phyloP scores from a whole-genome alignment of 1,140 invertebrate genomes.

The Drosophila saltans region DNA sequence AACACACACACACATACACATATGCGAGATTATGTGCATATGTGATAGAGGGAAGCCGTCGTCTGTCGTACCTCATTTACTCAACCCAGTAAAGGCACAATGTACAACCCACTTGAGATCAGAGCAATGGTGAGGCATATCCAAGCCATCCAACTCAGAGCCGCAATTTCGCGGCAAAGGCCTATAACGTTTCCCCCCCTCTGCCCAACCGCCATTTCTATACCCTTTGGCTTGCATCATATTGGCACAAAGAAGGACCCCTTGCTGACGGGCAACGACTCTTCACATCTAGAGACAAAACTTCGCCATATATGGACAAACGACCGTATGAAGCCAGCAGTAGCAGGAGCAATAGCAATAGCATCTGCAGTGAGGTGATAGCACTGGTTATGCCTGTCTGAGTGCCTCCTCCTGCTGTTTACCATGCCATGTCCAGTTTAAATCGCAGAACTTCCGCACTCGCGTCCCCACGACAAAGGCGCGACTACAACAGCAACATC shows the following conservation, averaged over 20 bases:
- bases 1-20: constrained; percentile 16
- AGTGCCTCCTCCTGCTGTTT: constrained; percentile 58
- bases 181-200: constrained; percentile 5
- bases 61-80: constrained; percentile 21
- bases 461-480: constrained; percentile 44
- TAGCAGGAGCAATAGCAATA: background rate
- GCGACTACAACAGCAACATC: constrained; percentile 32
- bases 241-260: constrained; percentile 71
- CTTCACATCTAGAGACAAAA: constrained; percentile 60
- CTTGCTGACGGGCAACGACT: constrained; percentile 63
- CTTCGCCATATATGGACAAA: constrained; percentile 65
- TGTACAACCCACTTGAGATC: constrained; percentile 75
- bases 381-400: constrained; percentile 7
- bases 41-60: constrained; percentile 39
- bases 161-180: constrained; percentile 52
- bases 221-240: constrained; percentile 36
- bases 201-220: constrained; percentile 1
- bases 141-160: constrained; percentile 41
- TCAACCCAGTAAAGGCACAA: constrained; percentile 41
- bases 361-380: constrained; percentile 26
- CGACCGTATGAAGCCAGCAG: constrained; percentile 39
- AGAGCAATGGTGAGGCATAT: constrained; percentile 53
- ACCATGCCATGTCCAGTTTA: constrained; percentile 66
- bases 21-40: constrained; percentile 27
- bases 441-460: constrained; percentile 57